Evolutionary conservation across 2,888 invertebrate species (phyloP), one percentile per base, ranked within the genome.

Genomic region (Drosophila birchii): DNA sequence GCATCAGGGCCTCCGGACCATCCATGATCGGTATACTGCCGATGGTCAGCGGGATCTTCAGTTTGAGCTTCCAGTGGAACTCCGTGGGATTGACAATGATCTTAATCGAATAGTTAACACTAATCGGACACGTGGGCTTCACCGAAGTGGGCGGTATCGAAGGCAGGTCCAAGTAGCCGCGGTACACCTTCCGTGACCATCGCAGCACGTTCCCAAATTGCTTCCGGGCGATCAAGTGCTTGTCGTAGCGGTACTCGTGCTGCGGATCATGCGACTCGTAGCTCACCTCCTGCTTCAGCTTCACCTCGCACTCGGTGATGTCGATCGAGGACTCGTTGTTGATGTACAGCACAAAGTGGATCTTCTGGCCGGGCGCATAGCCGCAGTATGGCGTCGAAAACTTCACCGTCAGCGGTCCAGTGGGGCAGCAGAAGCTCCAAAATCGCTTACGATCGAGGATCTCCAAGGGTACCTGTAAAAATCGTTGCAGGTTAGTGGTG

Each of bases 121-220:
- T 95, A 81, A 96, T 96, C 55, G 96, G 94, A 75, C 94, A 94
- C 84, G 96, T 95, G 83, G 95, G 95, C 68, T 94, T 94, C 32
- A 96, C 93, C 92, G 96, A 96, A 16, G 96, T 95, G 0, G 96
- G 96, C 38, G 96, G 96, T 89, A 96, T 93, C 11, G 96, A 94
- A 0, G 96, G 96, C 68, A 96, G 93, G 76, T 95, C 94, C 77
- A 96, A 92, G 39, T 92, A 93, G 73, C 96, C 93, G 59, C 94
- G 94, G 93, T 95, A 96, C 55, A 94, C 94, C 75, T 95, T 95
- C 1, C 94, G 94, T 39, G 93, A 93, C 75, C 94, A 94, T 1
- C 94, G 94, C 6, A 94, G 93, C 0, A 95, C 94, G 2, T 95
- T 95, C 0, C 96, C 96, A 77, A 92, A 91, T 69, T 91, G 89